These are phyloP conservation scores for Pterocles orientalis DNA, from an alignment of 2,113 vertebrate genomes.

Conservation along the genomic window DNA sequence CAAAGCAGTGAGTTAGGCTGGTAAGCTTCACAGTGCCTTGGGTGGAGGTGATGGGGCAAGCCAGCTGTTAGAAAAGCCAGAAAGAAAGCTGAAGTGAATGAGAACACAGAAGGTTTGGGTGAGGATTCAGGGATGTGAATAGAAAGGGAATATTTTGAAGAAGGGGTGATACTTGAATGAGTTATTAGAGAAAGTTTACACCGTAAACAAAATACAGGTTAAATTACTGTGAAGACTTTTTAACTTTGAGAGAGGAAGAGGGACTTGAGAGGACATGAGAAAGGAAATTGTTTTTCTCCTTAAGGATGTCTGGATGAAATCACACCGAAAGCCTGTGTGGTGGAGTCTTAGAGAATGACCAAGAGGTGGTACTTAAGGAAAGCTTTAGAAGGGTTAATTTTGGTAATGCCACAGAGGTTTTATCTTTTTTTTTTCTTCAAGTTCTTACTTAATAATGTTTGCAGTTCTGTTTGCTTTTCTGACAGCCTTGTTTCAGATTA, in stretches of 20 bases:
- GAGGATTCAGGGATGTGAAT: neutral
- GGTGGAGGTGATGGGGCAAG: neutral
- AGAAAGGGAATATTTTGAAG: neutral
- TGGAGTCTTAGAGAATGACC: neutral
- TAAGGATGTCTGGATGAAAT: neutral
- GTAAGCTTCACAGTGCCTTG: rapidly evolving
- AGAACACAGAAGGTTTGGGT: neutral
- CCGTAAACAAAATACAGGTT: neutral
- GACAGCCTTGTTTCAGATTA: neutral
- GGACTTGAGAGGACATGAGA: rapidly evolving
- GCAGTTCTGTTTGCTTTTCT: neutral
- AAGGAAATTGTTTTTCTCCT: rapidly evolving
- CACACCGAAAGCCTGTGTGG: neutral
- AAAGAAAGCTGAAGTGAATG: neutral
- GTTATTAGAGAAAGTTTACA: neutral
- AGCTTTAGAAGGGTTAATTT: neutral
- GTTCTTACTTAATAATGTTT: neutral
- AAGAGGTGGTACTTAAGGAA: neutral
- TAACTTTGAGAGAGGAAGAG: neutral
- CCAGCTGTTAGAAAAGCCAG: neutral
- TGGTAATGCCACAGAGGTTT: neutral
- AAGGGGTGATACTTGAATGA: neutral
- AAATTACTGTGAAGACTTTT: neutral
- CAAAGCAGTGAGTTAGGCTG: neutral
- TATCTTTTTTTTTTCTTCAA: neutral